Percentiles rank a stretch among this genome's conserved stretches.
Conservation (phyloP, 2,797 vertebrate genomes). For the Zalophus californianus region DNA sequence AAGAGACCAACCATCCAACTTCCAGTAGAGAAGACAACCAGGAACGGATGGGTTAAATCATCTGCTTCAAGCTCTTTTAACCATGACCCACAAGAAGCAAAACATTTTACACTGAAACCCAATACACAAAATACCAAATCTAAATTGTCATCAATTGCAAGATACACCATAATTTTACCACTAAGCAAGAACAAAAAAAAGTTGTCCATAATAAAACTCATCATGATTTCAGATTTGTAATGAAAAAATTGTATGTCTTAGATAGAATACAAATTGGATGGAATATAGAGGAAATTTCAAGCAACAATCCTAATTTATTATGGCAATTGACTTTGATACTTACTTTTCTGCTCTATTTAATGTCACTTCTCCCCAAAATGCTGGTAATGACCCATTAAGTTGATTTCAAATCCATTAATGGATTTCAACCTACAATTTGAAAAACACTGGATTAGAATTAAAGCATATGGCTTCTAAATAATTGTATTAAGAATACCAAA, state of each 20-base stretch:
- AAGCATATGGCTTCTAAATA: background rate
- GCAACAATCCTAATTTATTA: conserved; percentile 32
- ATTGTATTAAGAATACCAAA: background rate
- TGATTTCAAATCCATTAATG: conserved; percentile 14
- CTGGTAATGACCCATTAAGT: background rate
- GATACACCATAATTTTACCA: background rate
- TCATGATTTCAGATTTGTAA: conserved; percentile 15
- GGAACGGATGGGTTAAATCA: background rate
- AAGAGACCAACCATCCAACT: background rate
- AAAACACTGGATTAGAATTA: background rate
- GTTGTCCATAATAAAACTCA: background rate
- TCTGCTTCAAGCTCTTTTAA: background rate
- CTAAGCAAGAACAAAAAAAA: background rate
- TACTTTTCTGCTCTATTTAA: background rate
- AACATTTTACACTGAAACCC: background rate
- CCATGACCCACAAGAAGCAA: background rate
- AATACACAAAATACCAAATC: background rate
- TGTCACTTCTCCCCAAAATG: background rate
- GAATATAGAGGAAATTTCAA: background rate
- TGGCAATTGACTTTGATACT: background rate
- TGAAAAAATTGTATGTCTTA: background rate
- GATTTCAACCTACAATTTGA: background rate
- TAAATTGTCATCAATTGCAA: background rate
- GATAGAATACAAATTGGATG: background rate
- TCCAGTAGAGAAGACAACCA: background rate